Base-by-base conservation (phyloP, 64 coral and sea anemone species). In the Actinia equina region DNA sequence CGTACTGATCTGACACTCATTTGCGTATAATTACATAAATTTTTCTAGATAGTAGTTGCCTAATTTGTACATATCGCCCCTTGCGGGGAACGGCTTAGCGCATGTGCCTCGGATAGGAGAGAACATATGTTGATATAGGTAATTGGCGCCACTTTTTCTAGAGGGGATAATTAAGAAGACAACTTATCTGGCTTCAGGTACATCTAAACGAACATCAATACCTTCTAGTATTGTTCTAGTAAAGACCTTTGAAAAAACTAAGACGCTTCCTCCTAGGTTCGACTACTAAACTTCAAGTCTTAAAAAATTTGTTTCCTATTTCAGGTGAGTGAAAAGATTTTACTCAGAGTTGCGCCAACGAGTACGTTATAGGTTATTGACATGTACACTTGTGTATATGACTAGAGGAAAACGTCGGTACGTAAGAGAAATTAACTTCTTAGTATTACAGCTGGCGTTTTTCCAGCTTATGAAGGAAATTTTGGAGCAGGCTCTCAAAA, bases 21-120 rank as follows among this genome's bases (percentile, higher is more conserved):
- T 81, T 81, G 43, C 78, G 27, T 37, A 81, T 81, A 81, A 81
- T 81, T 81, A 81, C 78, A 51, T 20, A 17, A 44, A 81, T 81
- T 51, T 37, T 37, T 81, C 49, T 37, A 51, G 78, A 81, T 81
- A 81, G 78, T 44, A 7, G 69, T 26, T 41, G 27, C 14, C 69
- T 74, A 74, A 30, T 74, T 74, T 41, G 69, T 74, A n/a, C 44
- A 22, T n/a, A 22, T 19, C 16, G 17, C 41, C 78, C 78, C 78
- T 44, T 9, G 78, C 45, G 78, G 78, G 71, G 22, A 13, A 74
- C 2, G 13, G 69, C 69, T 30, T 10, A 41, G 69, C 69, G 23
- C 69, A 74, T 74, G 23, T 74, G 69, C 25, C 11, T 25, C 3
- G 25, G 69, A 26, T 11, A 13, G n/a, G 14, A 74, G 69, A 4